phyloP scores from a whole-genome alignment of 1,140 invertebrate genomes.

The Dendroctonus ponderosae region DNA sequence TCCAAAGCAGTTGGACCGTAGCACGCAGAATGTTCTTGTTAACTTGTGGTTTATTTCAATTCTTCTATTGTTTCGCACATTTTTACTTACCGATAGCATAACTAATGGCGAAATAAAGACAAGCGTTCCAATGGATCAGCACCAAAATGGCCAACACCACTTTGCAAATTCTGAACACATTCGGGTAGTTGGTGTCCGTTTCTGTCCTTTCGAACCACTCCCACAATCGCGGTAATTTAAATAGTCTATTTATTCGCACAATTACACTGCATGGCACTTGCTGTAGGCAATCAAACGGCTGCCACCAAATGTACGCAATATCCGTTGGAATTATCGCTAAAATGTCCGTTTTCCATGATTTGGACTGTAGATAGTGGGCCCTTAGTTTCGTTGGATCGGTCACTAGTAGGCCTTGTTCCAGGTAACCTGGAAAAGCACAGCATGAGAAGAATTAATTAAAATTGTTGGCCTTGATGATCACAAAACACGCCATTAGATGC shows the following conservation, averaged over 20 bases:
- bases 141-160: conserved; percentile 87
- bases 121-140: conserved; percentile 96
- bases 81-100: conserved; percentile 65
- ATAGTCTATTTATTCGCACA: conserved; percentile 81
- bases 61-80: too few species aligned
- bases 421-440: conserved; percentile 65
- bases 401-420: conserved; percentile 92
- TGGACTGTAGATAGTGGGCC: conserved; percentile 72
- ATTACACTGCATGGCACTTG: conserved; percentile 76
- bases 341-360: conserved; percentile 69
- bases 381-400: conserved; percentile 75
- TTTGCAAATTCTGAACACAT: conserved; percentile 83
- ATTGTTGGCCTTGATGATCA: too few species aligned
- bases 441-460: too few species aligned
- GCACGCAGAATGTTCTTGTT: too few species aligned
- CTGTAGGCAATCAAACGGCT: conserved; percentile 58
- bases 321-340: conserved; percentile 86
- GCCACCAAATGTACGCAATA: conserved; percentile 75
- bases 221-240: conserved; percentile 75
- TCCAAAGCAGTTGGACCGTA: too few species aligned
- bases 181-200: conserved; percentile 89
- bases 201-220: conserved; percentile 94
- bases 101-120: conserved; percentile 91
- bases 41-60: too few species aligned
- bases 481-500: too few species aligned